Percentiles rank a stretch among this genome's conserved stretches.
Conservation (phyloP, 2,113 vertebrate genomes). For the Dascyllus trimaculatus region DNA sequence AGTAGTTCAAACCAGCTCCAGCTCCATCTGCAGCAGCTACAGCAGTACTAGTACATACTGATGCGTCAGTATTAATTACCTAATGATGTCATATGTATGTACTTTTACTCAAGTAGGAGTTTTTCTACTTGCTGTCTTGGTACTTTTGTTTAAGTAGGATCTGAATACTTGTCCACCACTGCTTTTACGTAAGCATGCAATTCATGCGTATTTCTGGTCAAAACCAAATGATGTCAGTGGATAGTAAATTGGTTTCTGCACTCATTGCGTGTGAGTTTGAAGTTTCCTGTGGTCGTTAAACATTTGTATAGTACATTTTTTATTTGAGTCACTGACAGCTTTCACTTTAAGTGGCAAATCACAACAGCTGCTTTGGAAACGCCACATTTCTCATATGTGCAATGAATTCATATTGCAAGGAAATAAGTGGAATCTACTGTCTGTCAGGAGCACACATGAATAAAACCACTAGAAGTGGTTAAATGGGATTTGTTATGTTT, state of each 20-base stretch:
- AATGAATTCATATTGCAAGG: slow-evolving; percentile 1
- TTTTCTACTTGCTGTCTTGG: too few species aligned
- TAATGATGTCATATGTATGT: too few species aligned
- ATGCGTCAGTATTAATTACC: too few species aligned
- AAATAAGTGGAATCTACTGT: slow-evolving; percentile 1
- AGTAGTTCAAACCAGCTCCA: too few species aligned
- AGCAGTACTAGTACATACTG: too few species aligned
- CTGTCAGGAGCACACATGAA: neutral
- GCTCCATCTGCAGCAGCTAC: too few species aligned
- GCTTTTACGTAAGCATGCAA: slow-evolving; percentile 5
- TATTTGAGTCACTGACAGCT: neutral
- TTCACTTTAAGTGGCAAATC: neutral
- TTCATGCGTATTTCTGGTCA: slow-evolving; percentile 5
- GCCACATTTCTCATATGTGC: neutral
- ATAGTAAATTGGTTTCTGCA: neutral
- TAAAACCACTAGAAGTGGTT: too few species aligned
- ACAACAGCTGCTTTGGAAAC: slow-evolving; percentile 4
- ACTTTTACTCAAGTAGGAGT: too few species aligned
- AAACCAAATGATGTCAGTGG: slow-evolving; percentile 34
- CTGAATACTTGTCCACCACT: too few species aligned
- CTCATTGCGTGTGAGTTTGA: neutral
- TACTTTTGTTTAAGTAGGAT: too few species aligned
- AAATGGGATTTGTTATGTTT: slow-evolving; percentile 6
- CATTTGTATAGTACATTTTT: neutral
- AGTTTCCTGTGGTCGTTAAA: neutral